A percentile compares a stretch with the other conserved stretches of the same genome.
phyloP scores from a whole-genome alignment of 2,888 invertebrate species.

The Adineta ricciae region DNA sequence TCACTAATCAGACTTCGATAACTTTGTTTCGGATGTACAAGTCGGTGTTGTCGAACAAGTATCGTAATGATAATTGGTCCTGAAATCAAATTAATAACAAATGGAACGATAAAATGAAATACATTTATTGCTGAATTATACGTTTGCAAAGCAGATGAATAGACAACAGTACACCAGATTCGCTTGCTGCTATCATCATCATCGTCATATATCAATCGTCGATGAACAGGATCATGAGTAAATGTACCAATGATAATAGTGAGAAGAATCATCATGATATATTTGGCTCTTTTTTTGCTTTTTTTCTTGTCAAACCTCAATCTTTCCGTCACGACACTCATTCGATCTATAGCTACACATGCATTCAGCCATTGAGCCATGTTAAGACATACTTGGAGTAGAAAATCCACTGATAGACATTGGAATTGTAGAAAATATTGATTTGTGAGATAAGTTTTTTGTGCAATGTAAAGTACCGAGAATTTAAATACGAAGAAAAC shows the following conservation, averaged over 20 bases:
- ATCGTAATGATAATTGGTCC: background rate
- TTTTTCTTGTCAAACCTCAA: background rate
- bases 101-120: background rate
- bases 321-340: background rate
- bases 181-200: background rate
- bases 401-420: background rate
- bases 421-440: background rate
- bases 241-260: background rate
- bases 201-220: background rate
- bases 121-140: background rate
- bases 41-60: background rate
- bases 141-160: background rate
- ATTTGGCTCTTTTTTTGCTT: background rate
- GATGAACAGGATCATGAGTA: background rate
- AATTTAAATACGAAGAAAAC: background rate
- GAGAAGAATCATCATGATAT: background rate
- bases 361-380: background rate
- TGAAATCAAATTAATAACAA: background rate
- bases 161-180: background rate
- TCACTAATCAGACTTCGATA: too few relatives aligned
- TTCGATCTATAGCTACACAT: background rate
- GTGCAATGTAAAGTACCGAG: background rate
- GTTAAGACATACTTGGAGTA: background rate
- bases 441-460: background rate
- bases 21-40: too few relatives aligned